These are phyloP conservation scores for Sarcophaga caerulescens DNA, from an alignment of 2,888 invertebrate genomes.

Conservation along the genomic window DNA sequence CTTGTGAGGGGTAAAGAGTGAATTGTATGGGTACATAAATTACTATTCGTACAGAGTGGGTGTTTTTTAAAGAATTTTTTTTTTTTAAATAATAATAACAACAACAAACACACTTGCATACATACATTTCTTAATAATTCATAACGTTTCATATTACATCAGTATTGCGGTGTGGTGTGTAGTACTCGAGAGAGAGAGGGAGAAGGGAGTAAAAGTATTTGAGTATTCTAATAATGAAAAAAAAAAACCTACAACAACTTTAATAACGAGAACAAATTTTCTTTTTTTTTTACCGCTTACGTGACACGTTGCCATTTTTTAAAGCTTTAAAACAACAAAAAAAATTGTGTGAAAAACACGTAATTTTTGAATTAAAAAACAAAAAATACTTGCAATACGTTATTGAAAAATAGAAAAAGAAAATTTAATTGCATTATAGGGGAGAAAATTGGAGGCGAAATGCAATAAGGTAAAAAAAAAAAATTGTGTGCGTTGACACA, in stretches of 20 bases:
- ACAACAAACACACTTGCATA: not conserved
- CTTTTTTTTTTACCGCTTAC: not conserved
- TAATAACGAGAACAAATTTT: not conserved
- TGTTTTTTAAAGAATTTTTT: not conserved
- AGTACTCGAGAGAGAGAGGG: no score
- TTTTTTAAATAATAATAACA: not conserved
- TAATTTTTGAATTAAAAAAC: not conserved
- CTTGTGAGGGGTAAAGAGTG: not conserved
- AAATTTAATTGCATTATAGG: not conserved
- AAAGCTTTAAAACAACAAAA: not conserved
- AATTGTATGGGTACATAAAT: not conserved
- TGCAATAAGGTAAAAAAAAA: no score
- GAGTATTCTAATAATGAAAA: not conserved
- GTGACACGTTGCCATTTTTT: not conserved
- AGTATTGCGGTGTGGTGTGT: not conserved
- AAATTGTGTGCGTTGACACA: conserved; percentile 3
- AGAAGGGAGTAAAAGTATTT: no score
- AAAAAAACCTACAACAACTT: not conserved
- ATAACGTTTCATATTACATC: conserved; percentile 52
- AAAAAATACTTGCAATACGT: not conserved
- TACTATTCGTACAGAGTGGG: not conserved
- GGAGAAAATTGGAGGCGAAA: no score
- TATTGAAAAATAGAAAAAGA: no score
- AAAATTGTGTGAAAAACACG: not conserved
- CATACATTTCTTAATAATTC: conserved; percentile 34